These are phyloP conservation scores for Cabera pusaria DNA, from an alignment of 2,888 invertebrate genomes.

Conservation along the genomic window DNA sequence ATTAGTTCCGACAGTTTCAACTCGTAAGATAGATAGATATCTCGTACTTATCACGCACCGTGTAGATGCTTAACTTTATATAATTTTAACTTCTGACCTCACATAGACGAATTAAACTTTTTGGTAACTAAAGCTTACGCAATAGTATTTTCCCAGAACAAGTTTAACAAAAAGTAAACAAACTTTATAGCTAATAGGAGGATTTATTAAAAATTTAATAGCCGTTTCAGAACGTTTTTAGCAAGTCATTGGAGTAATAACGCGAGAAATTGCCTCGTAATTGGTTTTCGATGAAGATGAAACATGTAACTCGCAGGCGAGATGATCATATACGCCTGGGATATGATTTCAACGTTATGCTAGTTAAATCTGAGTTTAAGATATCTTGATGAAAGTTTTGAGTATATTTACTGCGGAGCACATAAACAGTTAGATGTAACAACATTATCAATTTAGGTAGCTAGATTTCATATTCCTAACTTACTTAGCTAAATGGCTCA, in stretches of 20 bases:
- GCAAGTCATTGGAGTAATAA: conserved; percentile 59
- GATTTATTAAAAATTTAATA: conserved; percentile 21
- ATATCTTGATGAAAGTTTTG: no score
- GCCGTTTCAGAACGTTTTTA: conserved; percentile 33
- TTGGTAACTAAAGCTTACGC: conserved; percentile 20
- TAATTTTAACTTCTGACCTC: conserved; percentile 15
- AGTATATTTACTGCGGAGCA: no score
- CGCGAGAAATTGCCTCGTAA: conserved; percentile 49
- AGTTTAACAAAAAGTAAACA: conserved; percentile 22
- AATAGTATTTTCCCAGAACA: conserved; percentile 16
- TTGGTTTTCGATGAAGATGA: conserved; percentile 49
- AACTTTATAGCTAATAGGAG: conserved; percentile 17
- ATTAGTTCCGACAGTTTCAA: conserved; percentile 71
- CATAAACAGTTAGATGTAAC: no score
- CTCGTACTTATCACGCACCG: conserved; percentile 56
- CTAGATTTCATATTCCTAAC: no score
- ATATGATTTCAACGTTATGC: no score
- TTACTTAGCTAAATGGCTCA: no score
- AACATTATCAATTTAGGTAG: no score
- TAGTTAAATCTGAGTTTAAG: no score
- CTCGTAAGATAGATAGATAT: conserved; percentile 61
- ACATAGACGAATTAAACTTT: conserved; percentile 14
- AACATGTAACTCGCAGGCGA: conserved; percentile 18
- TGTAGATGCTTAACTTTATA: conserved; percentile 25
- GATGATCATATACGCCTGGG: no score